phyloP scores from a whole-genome alignment of 2,797 vertebrate genomes.

The Myripristis murdjan region DNA sequence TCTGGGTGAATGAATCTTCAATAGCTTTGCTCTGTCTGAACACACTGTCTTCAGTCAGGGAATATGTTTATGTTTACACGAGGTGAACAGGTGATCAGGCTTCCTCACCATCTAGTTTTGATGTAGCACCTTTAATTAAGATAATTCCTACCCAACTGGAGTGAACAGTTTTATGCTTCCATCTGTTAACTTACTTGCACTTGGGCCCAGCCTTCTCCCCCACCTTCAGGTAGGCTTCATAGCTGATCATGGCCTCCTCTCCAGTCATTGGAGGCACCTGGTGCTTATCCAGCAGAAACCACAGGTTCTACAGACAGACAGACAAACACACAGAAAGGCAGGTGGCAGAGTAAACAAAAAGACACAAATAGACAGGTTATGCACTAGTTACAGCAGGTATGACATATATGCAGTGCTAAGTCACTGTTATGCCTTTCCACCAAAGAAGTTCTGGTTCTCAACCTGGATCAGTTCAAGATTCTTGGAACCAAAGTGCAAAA shows the following conservation, averaged over 20 bases:
- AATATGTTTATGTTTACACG: too few relatives aligned
- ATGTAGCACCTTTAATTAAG: too few relatives aligned
- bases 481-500: too few relatives aligned
- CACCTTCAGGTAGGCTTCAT: slow-evolving; percentile 94
- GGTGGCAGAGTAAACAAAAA: neutral
- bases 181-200: slow-evolving; percentile 89
- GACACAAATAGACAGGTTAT: neutral
- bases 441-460: too few relatives aligned
- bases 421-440: too few relatives aligned
- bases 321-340: neutral
- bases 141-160: too few relatives aligned
- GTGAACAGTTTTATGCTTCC: neutral
- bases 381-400: neutral
- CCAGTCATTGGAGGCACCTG: slow-evolving; percentile 94
- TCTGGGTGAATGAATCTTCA: neutral
- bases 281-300: slow-evolving; percentile 98
- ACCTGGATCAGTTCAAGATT: too few relatives aligned
- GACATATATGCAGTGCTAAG: neutral
- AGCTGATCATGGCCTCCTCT: slow-evolving; percentile 98
- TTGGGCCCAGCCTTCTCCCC: slow-evolving; percentile 94
- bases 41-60: too few relatives aligned
- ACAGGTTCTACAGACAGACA: slow-evolving; percentile 88
- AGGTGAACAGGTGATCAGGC: too few relatives aligned
- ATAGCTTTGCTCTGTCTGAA: too few relatives aligned
- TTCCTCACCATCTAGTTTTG: slow-evolving; percentile 10